phyloP scores from a whole-genome alignment of 1,140 invertebrate genomes.

The Tetraneura akinire region DNA sequence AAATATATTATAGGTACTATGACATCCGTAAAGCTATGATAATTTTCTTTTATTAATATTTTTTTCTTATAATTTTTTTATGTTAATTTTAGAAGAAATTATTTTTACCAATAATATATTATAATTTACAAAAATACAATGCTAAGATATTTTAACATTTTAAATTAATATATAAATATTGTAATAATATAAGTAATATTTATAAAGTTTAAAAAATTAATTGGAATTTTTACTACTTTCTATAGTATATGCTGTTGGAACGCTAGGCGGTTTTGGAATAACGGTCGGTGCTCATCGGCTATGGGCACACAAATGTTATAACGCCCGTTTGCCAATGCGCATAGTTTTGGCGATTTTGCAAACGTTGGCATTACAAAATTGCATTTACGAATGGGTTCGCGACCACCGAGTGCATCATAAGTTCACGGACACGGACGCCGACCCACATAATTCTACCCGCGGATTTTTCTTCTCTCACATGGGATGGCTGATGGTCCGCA shows the following conservation, averaged over 20 bases:
- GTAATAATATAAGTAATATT: too few relatives aligned
- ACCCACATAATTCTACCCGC: conserved; percentile 73
- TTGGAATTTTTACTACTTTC: too few relatives aligned
- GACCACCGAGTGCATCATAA: conserved; percentile 92
- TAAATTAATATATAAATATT: too few relatives aligned
- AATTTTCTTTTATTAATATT: too few relatives aligned
- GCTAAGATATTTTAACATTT: too few relatives aligned
- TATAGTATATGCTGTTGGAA: background rate
- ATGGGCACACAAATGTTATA: conserved; percentile 86
- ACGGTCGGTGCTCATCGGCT: conserved; percentile 87
- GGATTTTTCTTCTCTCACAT: conserved; percentile 94
- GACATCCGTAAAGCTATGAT: too few relatives aligned
- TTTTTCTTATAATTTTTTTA: too few relatives aligned
- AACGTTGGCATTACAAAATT: conserved; percentile 77
- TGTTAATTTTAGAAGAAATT: too few relatives aligned
- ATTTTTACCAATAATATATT: too few relatives aligned
- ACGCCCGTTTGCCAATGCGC: conserved; percentile 78
- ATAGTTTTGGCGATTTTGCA: conserved; percentile 74
- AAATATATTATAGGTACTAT: too few relatives aligned
- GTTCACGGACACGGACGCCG: conserved; percentile 87
- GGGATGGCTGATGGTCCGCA: conserved; percentile 84
- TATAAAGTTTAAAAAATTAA: too few relatives aligned
- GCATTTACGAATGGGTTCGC: conserved; percentile 74
- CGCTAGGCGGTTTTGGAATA: conserved; percentile 66
- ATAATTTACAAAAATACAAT: too few relatives aligned